Evolutionary conservation across 2,888 invertebrate genomes (phyloP), one percentile per base, ranked within the genome.

Genomic region (Clitarchus hookeri): DNA sequence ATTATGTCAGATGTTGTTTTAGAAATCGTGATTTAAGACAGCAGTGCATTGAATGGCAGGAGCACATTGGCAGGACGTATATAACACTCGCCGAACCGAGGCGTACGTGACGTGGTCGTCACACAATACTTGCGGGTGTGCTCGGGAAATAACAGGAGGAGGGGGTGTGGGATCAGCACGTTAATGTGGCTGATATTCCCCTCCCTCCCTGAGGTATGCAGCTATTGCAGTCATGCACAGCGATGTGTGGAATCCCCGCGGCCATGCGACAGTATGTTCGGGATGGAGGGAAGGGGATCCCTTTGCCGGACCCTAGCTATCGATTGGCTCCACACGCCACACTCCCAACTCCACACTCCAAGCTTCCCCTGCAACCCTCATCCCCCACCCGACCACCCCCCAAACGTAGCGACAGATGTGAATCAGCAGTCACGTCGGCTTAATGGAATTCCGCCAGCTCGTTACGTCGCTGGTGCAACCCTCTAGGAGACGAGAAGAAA

Each of bases 391-490:
- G 23, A 12, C 53, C 65, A 23, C 53, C 19, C n/a, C 23, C 65
- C 19, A n/a, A 65, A 6, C 65, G 65, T n/a, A n/a, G 88, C 84
- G 86, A 86, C 87, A 87, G 88, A 87, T 87, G 87, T 87, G 86
- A 79, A 85, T 79, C 87, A 83, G 84, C 83, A 87, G 88, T 87
- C 88, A 88, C 88, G 88, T 88, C 87, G 86, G 53, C 86, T 86
- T 88, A 88, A 87, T 87, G 88, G 88, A 88, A 88, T 86, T 88
- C 87, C 88, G 84, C 78, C 88, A 86, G 85, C 86, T 87, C 87
- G 87, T 87, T 87, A 87, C 87, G 87, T 25, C 13, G 82, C 82
- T 27, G 19, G 36, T 23, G 65, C 65, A n/a, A n/a, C 65, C 65
- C 65, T n/a, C 8, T 6, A n/a, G n/a, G 65, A 65, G 65, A 65